Evolutionary conservation across 2,113 vertebrate species (phyloP), one percentile per base, ranked within the genome.

Genomic region (Triplophysa tibetana): DNA sequence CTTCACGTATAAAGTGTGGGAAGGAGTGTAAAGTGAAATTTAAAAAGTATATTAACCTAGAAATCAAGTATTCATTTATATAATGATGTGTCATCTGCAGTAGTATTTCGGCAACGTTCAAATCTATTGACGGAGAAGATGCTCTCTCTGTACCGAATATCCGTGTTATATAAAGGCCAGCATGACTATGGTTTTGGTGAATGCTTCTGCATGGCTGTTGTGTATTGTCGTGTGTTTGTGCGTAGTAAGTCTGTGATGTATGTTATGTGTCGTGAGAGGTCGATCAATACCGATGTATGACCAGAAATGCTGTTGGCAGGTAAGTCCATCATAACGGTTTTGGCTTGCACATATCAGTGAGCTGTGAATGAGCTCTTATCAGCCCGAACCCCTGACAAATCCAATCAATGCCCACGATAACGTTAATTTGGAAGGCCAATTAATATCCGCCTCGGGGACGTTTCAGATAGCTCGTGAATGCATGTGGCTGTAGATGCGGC

Each of bases 131-230:
- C 23, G 24, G 61, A 64, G 43, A 64, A 16, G 61, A 43, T 41
- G 56, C 58, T 45, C 72, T 75, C 72, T 75, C 72, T 75, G 56
- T 62, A 60, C 58, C 58, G 19, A 45, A 65, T 29, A 50, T 50
- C 6, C 43, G 72, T 84, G 78, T 79, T 82, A 82, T 79, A 84
- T 81, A 88, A 81, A 88, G 90, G 87, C 89, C 88, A 91, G 86
- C 86, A 87, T 74, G 86, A 87, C 80, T 83, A 66, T 76, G 81
- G 41, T 75, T 85, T 75, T 43, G 80, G 56, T 48, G 8, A 72
- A 75, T 79, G 73, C 9, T 63, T 63, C 58, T 85, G 88, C 89
- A 88, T 91, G 88, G 86, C 83, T 86, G 41, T 81, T 45, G 29
- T 81, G 76, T 82, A 67, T 72, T 19, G 48, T 82, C 80, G 85